Evolutionary conservation across 2,797 vertebrate genomes (phyloP), one percentile per base, ranked within the genome.

Genomic region (Crenuchus spilurus): DNA sequence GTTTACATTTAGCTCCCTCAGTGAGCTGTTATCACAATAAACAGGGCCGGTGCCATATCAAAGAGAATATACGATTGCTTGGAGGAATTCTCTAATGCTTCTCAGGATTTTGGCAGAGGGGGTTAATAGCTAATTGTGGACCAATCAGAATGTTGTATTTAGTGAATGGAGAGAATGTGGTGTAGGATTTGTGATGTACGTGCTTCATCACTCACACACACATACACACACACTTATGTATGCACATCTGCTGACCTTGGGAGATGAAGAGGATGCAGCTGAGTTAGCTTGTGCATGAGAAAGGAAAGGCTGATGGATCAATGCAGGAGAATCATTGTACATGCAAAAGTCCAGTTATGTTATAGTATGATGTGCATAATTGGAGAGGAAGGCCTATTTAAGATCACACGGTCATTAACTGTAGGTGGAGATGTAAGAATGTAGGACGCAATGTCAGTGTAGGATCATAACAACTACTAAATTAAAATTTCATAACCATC

Each of bases 21-120:
- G 46, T 54, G 72, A 41, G 55, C 44, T 61, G 49, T 60, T 82
- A 44, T 79, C 49, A 64, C 55, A 74, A 72, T 31, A 82, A 79
- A 79, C 42, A 68, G 0, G 39, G 62, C 20, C 58, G 2, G 63
- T 20, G 31, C 22, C 18, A 76, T 24, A 8, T 52, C 68, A 80
- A 82, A 63, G 77, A 42, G 44, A 51, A 46, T 8, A 39, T 24
- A 31, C 16, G 42, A 70, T 70, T 24, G 57, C 57, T 70, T 8
- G 1, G 37, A 63, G 74, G 68, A 75, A 70, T 76, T 64, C 41
- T 49, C 39, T 61, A 54, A 61, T 8, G 54, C 63, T 75, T 62
- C 39, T 26, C 33, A 54, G 54, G 39, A 70, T 46, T 72, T 72
- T 68, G 65, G 30, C 49, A 30, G 57, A 61, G 11, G 20, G 67